Evolutionary conservation across 2,797 vertebrate genomes (phyloP).

Genomic region (Micropoecilia bifurca): DNA sequence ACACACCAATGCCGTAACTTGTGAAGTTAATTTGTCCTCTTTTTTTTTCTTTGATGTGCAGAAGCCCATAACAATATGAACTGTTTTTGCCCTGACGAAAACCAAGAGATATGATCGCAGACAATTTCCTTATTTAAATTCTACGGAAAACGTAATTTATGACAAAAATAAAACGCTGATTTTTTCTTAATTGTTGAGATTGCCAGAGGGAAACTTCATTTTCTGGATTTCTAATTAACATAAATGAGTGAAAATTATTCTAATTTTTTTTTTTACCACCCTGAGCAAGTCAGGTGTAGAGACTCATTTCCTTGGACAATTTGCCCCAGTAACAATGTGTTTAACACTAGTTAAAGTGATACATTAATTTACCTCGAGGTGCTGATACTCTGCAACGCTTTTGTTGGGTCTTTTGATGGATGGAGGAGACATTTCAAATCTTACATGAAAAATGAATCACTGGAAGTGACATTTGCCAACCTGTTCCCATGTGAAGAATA

Average conservation of each 20-base stretch:
- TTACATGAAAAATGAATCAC: conserved; percentile 72
- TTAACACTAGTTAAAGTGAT: conserved; percentile 36
- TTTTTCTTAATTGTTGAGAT: conserved; percentile 68
- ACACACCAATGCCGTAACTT: conserved; percentile 59
- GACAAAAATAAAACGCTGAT: conserved; percentile 50
- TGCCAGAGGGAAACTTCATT: conserved; percentile 61
- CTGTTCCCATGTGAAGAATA: conserved; percentile 74
- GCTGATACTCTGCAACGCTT: conserved; percentile 24
- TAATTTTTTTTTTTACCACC: conserved; percentile 36
- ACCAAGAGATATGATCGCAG: conserved; percentile 63
- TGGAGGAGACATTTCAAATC: conserved; percentile 69
- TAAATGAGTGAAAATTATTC: conserved; percentile 65
- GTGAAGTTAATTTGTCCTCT: conserved; percentile 67
- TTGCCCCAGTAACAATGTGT: conserved; percentile 26
- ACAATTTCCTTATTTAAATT: conserved; percentile 70
- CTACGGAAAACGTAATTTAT: conserved; percentile 66
- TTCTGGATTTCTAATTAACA: conserved; percentile 72
- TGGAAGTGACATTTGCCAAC: conserved; percentile 77
- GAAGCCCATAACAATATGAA: conserved; percentile 66
- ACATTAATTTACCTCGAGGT: conserved; percentile 14
- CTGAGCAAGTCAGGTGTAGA: conserved; percentile 61
- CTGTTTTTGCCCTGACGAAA: conserved; percentile 58
- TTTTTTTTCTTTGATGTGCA: conserved; percentile 48
- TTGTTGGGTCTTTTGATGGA: conserved; percentile 61
- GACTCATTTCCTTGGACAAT: conserved; percentile 53